phyloP scores from a whole-genome alignment of 53 echinoderm and acorn worm species.

The Holothuria leucospilota region DNA sequence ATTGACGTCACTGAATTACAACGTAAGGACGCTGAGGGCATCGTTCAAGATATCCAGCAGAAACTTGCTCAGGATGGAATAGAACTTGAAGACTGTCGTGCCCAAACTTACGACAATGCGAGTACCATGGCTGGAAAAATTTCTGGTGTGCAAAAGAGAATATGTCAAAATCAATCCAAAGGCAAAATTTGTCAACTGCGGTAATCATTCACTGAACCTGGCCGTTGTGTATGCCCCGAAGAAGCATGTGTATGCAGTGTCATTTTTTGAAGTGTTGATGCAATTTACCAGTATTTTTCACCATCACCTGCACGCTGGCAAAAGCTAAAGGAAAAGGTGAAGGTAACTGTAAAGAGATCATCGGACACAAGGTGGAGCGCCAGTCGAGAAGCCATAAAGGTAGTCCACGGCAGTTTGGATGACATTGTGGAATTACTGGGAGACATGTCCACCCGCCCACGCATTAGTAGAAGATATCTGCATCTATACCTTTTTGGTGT shows the following conservation, averaged over 20 bases:
- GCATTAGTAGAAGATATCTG: slow-evolving; percentile 7
- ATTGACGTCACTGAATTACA: not conserved
- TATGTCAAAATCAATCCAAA: not conserved
- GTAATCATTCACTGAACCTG: not conserved
- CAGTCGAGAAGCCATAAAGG: slow-evolving; percentile 21
- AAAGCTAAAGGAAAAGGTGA: slow-evolving; percentile 5
- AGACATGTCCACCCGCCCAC: not conserved
- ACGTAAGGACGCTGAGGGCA: slow-evolving; percentile 30
- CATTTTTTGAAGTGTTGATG: slow-evolving; percentile 7
- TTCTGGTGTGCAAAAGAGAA: not conserved
- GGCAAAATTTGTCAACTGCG: slow-evolving; percentile 1
- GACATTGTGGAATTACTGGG: no score
- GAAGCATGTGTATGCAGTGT: slow-evolving; percentile 17
- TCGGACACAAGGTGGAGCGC: slow-evolving; percentile 31
- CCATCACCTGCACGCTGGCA: slow-evolving; percentile 31
- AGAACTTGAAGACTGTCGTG: slow-evolving; percentile 10
- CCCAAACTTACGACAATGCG: not conserved
- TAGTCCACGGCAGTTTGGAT: not conserved
- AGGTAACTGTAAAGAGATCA: not conserved
- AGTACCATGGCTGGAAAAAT: not conserved
- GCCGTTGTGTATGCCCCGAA: slow-evolving; percentile 14
- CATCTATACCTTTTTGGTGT: slow-evolving; percentile 29
- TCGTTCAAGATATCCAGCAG: slow-evolving; percentile 32
- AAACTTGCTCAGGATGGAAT: no score
- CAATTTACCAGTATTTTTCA: not conserved